Evolutionary conservation across 2,888 invertebrate genomes (phyloP).

Genomic region (Acanthopleura granulata): DNA sequence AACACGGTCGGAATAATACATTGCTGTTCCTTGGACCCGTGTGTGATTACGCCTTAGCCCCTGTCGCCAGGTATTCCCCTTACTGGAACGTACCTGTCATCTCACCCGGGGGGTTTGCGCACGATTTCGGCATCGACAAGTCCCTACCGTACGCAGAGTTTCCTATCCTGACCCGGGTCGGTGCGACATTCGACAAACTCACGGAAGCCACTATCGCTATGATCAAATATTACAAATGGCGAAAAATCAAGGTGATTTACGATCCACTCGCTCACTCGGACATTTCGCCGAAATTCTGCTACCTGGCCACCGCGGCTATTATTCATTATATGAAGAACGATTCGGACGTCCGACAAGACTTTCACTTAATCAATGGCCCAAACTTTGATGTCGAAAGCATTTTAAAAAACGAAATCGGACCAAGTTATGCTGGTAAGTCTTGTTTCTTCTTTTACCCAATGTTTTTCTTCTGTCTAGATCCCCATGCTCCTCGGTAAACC

Average conservation of each 20-base stretch:
- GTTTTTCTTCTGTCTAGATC: no score
- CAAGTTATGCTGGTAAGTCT: slow-evolving; percentile 25
- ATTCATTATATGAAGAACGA: slow-evolving; percentile 70
- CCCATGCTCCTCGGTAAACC: no score
- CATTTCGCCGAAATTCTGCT: slow-evolving; percentile 78
- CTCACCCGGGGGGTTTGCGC: slow-evolving; percentile 72
- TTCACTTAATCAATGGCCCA: slow-evolving; percentile 4
- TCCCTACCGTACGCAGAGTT: slow-evolving; percentile 33
- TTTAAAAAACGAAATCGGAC: slow-evolving; percentile 26
- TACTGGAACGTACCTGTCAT: slow-evolving; percentile 93
- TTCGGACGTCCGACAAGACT: slow-evolving; percentile 15
- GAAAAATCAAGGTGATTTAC: slow-evolving; percentile 79
- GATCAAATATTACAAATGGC: slow-evolving; percentile 73
- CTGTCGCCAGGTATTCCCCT: slow-evolving; percentile 87
- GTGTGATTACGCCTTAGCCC: slow-evolving; percentile 79
- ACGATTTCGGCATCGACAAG: slow-evolving; percentile 49
- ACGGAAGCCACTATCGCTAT: slow-evolving; percentile 20
- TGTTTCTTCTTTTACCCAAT: no score
- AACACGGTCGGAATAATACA: slow-evolving; percentile 17
- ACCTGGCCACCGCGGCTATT: slow-evolving; percentile 80
- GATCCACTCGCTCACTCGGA: slow-evolving; percentile 80
- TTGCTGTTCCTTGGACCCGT: slow-evolving; percentile 44
- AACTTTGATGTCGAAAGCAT: slow-evolving; percentile 21
- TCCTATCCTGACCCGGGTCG: slow-evolving; percentile 50
- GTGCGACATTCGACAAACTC: slow-evolving; percentile 46